These are phyloP conservation scores for Chrysina gloriosa DNA, from an alignment of 2,888 invertebrate genomes.

Conservation along the genomic window DNA sequence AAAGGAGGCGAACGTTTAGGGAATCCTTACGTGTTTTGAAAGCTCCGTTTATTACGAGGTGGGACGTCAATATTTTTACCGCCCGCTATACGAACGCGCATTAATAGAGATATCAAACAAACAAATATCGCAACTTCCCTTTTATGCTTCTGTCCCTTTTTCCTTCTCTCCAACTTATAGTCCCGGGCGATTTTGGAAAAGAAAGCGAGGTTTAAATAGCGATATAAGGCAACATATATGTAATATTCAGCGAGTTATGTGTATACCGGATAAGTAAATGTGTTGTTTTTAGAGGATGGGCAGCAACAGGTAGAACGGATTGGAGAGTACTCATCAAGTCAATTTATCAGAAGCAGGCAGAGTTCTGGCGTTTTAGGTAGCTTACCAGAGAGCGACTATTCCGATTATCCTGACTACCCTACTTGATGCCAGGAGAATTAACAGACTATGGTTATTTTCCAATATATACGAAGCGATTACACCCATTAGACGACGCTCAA, in stretches of 20 bases:
- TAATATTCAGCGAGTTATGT: neutral
- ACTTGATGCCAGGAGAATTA: neutral
- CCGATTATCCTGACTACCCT: constrained; percentile 3
- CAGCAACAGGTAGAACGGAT: constrained; percentile 60
- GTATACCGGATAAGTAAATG: constrained; percentile 51
- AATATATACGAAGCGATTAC: no score
- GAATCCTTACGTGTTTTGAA: no score
- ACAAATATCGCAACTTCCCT: neutral
- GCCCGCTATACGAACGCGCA: neutral
- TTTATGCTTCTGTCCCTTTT: no score
- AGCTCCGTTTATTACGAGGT: no score
- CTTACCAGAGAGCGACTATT: constrained; percentile 48
- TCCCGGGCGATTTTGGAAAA: no score
- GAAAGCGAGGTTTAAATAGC: no score
- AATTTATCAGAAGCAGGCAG: constrained; percentile 57
- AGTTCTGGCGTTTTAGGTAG: constrained; percentile 42
- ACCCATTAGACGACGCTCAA: no score
- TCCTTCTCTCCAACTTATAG: no score
- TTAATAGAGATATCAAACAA: neutral
- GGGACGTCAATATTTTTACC: no score
- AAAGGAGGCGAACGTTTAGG: no score
- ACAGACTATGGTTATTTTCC: no score
- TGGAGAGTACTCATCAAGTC: constrained; percentile 59
- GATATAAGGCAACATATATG: neutral
- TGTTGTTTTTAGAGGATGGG: constrained; percentile 54